Base-by-base conservation (phyloP, 2,888 invertebrate species). In the Anagyrus pseudococci region DNA sequence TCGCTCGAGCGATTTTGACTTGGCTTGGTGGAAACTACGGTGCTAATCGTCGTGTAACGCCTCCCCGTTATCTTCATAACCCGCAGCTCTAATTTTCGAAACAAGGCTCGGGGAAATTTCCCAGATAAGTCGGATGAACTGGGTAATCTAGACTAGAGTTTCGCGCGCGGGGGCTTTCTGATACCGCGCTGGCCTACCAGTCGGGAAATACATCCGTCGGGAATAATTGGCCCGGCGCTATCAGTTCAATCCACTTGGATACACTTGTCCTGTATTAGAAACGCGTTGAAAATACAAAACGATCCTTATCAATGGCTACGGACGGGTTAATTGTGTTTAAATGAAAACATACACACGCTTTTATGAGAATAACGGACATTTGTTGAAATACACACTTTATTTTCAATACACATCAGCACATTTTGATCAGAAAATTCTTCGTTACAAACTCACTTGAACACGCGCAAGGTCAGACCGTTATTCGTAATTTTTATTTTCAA, bases 111-210 rank as follows among this genome's bases (percentile, higher is more conserved):
- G 57, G 62, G 52, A 67, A 70, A 70, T 67, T 71, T 66, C 33
- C 66, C 54, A 19, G 70, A 69, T 70, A 70, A 74, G 70, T 71
- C 69, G 63, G 57, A 62, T 62, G 72, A 71, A 71, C 66, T 70
- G 69, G 60, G 67, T 70, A 71, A 73, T 71, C 70, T 69, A 59
- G 58, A 52, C 53, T 62, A 49, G 68, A 69, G 69, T 70, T 71
- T 68, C 67, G 19, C 56, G 57, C n/a, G n/a, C n/a, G n/a, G n/a
- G n/a, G 52, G 52, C 59, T 62, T 60, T 57, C 19, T 37, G n/a
- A n/a, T n/a, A n/a, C n/a, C 33, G 64, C 41, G 52, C 29, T 19
- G 19, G n/a, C 44, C 7, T 8, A 13, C 20, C 15, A 29, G 20
- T 7, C 23, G 29, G 43, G 19, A 52, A 26, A 22, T 37, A 47